Conservation (phyloP, 2,888 invertebrate species). For the Agonopterix alstromeriana region DNA sequence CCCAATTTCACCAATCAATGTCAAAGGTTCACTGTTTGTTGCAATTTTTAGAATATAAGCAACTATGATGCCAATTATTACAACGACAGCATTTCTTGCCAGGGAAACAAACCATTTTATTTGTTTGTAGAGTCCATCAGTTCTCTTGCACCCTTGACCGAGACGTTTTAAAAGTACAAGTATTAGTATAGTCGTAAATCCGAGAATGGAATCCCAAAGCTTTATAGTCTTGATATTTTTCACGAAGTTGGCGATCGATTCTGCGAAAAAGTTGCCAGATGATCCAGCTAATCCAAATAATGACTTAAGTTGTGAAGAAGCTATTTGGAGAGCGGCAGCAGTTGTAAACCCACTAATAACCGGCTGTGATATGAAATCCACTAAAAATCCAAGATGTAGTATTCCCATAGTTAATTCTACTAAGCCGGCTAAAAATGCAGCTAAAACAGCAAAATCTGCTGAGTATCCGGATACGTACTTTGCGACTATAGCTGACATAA, state of each 20-base stretch:
- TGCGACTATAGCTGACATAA: slow-evolving; percentile 89
- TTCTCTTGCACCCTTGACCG: slow-evolving; percentile 71
- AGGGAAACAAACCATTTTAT: slow-evolving; percentile 80
- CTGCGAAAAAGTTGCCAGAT: slow-evolving; percentile 80
- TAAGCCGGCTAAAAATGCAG: slow-evolving; percentile 84
- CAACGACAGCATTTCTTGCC: slow-evolving; percentile 87
- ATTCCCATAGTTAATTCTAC: slow-evolving; percentile 83
- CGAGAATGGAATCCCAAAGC: slow-evolving; percentile 81
- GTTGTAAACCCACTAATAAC: slow-evolving; percentile 91
- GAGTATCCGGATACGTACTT: slow-evolving; percentile 66
- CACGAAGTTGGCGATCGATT: slow-evolving; percentile 78
- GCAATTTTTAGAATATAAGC: slow-evolving; percentile 63
- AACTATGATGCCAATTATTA: slow-evolving; percentile 82
- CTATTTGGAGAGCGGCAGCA: slow-evolving; percentile 91
- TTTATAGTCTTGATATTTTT: slow-evolving; percentile 75
- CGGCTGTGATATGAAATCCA: slow-evolving; percentile 90
- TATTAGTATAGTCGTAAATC: slow-evolving; percentile 78
- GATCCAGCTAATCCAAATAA: slow-evolving; percentile 81
- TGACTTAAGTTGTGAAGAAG: slow-evolving; percentile 85
- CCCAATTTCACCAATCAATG: slow-evolving; percentile 80
- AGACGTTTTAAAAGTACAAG: slow-evolving; percentile 80
- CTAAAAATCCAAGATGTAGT: slow-evolving; percentile 87
- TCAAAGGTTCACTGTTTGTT: slow-evolving; percentile 71
- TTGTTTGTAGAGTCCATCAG: slow-evolving; percentile 46
- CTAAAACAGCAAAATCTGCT: slow-evolving; percentile 82